Evolutionary conservation across 2,113 vertebrate species (phyloP).

Genomic region (Pteronura brasiliensis): DNA sequence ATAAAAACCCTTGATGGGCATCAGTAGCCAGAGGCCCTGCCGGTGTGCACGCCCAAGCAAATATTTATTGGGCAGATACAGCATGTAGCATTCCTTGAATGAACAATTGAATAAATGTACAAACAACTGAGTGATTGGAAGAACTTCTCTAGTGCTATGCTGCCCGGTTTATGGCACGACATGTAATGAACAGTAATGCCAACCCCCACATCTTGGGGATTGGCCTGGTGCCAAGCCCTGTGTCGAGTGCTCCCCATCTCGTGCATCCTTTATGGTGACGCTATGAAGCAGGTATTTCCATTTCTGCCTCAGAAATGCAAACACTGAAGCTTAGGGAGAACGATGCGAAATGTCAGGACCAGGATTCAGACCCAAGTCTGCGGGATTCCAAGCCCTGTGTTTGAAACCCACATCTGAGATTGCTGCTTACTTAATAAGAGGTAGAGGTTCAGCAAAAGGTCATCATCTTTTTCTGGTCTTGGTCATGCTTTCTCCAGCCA

Average conservation of each 20-base stretch:
- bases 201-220: rapidly evolving
- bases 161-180: neutral
- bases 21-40: neutral
- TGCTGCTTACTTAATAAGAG: neutral
- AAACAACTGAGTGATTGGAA: neutral
- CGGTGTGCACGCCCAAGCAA: neutral
- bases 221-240: neutral
- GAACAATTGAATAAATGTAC: neutral
- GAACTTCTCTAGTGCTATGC: neutral
- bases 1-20: neutral
- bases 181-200: neutral
- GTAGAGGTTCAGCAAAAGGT: neutral
- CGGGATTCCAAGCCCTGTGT: neutral
- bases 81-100: neutral
- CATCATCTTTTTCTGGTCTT: neutral
- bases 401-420: neutral
- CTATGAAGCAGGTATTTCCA: neutral
- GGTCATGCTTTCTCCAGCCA: neutral
- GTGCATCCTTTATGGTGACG: neutral
- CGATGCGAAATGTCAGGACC: neutral
- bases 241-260: neutral
- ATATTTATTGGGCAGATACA: neutral
- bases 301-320: neutral
- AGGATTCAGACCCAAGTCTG: neutral
- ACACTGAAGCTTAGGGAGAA: neutral